Percentiles rank a stretch among this genome's conserved stretches.
These are phyloP conservation scores for Fregata magnificens DNA, from an alignment of 2,113 vertebrate genomes.

Conservation along the genomic window DNA sequence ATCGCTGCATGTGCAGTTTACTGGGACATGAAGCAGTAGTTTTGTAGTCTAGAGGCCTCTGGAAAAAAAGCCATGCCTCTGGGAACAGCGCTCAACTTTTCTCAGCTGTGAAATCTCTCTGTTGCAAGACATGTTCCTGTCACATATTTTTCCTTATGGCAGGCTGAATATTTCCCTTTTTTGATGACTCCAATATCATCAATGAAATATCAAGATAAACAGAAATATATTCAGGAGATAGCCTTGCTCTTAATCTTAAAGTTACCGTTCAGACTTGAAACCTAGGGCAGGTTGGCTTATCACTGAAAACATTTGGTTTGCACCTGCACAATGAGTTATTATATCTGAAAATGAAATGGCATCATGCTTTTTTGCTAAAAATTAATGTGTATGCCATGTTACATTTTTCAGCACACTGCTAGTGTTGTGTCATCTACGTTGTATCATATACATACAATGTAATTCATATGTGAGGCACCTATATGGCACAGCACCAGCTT, in stretches of 20 bases:
- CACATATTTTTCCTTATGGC: background rate
- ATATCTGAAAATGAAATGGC: background rate
- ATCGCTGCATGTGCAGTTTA: constrained; percentile 22
- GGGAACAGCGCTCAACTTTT: background rate
- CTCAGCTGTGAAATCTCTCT: constrained; percentile 31
- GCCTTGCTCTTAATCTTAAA: background rate
- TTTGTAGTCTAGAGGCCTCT: background rate
- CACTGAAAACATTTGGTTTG: background rate
- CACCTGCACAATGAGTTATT: background rate
- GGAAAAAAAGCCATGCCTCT: constrained; percentile 5
- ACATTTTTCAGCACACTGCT: background rate
- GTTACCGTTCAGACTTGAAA: background rate
- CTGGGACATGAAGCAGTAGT: background rate
- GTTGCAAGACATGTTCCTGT: background rate
- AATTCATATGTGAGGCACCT: background rate
- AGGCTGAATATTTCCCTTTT: constrained; percentile 4
- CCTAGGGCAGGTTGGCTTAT: background rate
- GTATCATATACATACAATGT: background rate
- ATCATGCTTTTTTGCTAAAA: background rate
- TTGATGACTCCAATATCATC: background rate
- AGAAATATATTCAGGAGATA: constrained; percentile 15
- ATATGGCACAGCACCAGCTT: background rate
- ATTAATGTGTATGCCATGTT: background rate
- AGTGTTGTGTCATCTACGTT: background rate
- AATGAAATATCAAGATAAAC: constrained; percentile 16